Conservation (phyloP, 2,888 invertebrate species). For the Drosophila lacicola region DNA sequence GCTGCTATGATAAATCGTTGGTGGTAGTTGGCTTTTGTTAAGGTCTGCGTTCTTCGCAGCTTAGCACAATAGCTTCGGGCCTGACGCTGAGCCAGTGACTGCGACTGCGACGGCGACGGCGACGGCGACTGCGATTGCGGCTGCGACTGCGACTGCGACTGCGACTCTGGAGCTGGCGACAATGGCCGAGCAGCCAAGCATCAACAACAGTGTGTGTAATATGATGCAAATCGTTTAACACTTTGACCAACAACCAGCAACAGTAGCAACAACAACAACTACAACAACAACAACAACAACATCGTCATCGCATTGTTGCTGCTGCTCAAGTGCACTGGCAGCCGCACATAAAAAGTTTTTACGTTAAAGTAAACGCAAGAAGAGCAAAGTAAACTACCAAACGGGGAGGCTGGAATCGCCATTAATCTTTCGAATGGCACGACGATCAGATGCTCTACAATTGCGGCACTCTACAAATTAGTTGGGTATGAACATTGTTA, state of each 20-base stretch:
- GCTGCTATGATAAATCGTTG: slow-evolving; percentile 74
- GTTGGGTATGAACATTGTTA: too few species aligned
- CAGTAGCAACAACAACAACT: slow-evolving; percentile 28
- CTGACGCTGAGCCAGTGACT: slow-evolving; percentile 27
- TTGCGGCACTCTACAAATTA: not conserved
- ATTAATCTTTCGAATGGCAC: not conserved
- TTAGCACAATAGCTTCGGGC: slow-evolving; percentile 69
- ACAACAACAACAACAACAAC: slow-evolving; percentile 28
- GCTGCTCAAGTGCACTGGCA: slow-evolving; percentile 69
- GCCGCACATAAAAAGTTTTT: slow-evolving; percentile 60
- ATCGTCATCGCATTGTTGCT: slow-evolving; percentile 65
- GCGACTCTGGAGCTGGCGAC: slow-evolving; percentile 52
- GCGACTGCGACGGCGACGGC: slow-evolving; percentile 5
- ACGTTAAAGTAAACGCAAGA: slow-evolving; percentile 60
- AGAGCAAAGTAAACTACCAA: slow-evolving; percentile 55
- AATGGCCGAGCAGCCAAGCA: slow-evolving; percentile 71
- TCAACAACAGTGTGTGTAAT: slow-evolving; percentile 71
- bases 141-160: slow-evolving; percentile 7
- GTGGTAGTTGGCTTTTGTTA: slow-evolving; percentile 66
- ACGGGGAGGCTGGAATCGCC: slow-evolving; percentile 27
- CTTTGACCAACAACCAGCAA: slow-evolving; percentile 70
- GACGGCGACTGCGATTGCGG: slow-evolving; percentile 26
- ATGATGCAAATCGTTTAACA: slow-evolving; percentile 79
- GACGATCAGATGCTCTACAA: slow-evolving; percentile 36
- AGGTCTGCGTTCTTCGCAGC: slow-evolving; percentile 53